phyloP scores from a whole-genome alignment of 2,888 invertebrate species.

The Meloe dianella region DNA sequence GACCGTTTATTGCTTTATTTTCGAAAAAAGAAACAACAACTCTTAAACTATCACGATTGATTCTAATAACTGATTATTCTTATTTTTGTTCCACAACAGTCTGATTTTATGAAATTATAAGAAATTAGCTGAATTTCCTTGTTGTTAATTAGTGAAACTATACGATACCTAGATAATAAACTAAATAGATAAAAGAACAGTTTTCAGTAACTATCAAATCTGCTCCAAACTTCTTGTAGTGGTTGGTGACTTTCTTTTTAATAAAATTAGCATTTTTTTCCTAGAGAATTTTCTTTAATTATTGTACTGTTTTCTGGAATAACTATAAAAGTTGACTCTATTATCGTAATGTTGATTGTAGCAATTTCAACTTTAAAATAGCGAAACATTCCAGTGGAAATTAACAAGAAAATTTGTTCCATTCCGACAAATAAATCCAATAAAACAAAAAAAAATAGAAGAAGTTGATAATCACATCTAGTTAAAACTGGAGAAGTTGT shows the following conservation, averaged over 20 bases:
- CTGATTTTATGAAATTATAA: neutral
- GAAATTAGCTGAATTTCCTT: neutral
- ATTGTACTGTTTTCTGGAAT: neutral
- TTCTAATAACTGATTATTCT: neutral
- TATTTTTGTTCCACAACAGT: neutral
- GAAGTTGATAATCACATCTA: neutral
- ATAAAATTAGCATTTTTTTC: neutral
- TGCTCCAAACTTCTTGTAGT: neutral
- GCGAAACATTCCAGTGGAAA: too few species aligned
- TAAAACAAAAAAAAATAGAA: too few species aligned
- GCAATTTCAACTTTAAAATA: neutral
- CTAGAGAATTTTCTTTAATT: neutral
- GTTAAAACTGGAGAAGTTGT: neutral
- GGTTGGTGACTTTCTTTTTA: neutral
- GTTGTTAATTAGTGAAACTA: neutral
- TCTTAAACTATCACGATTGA: neutral
- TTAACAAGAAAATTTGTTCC: slow-evolving; percentile 2
- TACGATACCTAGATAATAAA: neutral
- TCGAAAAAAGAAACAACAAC: neutral
- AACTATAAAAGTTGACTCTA: neutral
- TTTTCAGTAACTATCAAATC: neutral
- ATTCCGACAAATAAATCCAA: neutral
- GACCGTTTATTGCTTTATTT: slow-evolving; percentile 32
- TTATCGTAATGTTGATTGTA: neutral
- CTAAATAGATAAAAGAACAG: neutral